A percentile compares a stretch with the other conserved stretches of the same genome.
These are phyloP conservation scores for Asteroscopus sphinx DNA, from an alignment of 2,888 invertebrate genomes.

Conservation along the genomic window DNA sequence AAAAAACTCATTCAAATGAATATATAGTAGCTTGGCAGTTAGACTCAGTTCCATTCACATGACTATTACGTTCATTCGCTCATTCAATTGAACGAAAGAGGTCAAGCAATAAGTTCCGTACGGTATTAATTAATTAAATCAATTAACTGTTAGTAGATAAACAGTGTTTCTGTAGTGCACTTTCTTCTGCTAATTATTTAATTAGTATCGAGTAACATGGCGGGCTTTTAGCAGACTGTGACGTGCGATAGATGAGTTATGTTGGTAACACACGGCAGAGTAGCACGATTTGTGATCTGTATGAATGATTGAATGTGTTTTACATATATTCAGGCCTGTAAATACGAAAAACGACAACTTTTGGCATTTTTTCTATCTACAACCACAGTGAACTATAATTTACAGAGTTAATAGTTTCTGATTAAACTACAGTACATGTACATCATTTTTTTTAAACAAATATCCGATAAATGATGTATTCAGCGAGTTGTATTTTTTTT, in stretches of 20 bases:
- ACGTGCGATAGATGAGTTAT: conserved; percentile 16
- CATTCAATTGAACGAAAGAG: conserved; percentile 25
- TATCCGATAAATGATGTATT: too few species aligned
- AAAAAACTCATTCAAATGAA: too few species aligned
- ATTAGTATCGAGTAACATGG: conserved; percentile 34
- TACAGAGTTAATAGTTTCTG: too few species aligned
- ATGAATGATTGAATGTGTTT: not conserved
- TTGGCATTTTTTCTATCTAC: too few species aligned
- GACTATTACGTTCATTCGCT: not conserved
- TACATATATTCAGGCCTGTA: not conserved
- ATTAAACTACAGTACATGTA: too few species aligned
- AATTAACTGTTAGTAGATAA: conserved; percentile 37
- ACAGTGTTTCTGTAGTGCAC: conserved; percentile 28
- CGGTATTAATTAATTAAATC: conserved; percentile 41
- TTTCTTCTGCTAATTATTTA: conserved; percentile 38
- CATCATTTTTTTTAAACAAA: too few species aligned
- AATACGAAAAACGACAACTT: too few species aligned
- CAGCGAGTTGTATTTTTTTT: too few species aligned
- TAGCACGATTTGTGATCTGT: not conserved
- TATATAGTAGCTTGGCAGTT: too few species aligned
- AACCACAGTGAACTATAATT: too few species aligned
- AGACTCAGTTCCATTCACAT: not conserved
- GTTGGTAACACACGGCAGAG: not conserved
- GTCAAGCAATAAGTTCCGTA: conserved; percentile 34
- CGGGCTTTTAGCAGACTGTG: conserved; percentile 37